Evolutionary conservation across 2,797 vertebrate species (phyloP), one percentile per base, ranked within the genome.

Genomic region (Squalus acanthias): DNA sequence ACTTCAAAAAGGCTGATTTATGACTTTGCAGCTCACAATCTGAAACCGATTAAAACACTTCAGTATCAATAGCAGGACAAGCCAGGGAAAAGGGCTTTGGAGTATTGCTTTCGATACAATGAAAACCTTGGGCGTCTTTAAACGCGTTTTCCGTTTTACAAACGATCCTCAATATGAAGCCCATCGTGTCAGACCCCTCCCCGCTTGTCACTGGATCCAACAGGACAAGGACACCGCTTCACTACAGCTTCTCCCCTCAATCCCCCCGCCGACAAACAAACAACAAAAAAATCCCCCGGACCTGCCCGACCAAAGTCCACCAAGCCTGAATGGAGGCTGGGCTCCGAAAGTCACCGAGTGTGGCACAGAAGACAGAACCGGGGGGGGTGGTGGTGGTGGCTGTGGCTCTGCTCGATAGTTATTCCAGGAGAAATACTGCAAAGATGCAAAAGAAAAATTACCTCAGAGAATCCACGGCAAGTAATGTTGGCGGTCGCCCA

Each of bases 281-380:
- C 0, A 9, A 74, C 9, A 4, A 9, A 2, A 26, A 1, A 50
- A 1, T 1, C 24, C 53, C 24, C 9, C 50, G 0, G 1, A 2
- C 50, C 24, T 82, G n/a, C 39, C 79, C 17, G 46, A 85, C 1
- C 46, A 24, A 8, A 50, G 6, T 8, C 7, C 46, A 22, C 82
- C 82, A 20, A 22, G 50, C 0, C 17, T 20, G 79, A 85, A 50
- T 24, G 39, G n/a, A 76, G 74, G 74, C 74, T n/a, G 74, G 29
- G 29, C 33, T 76, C 26, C 74, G 2, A 76, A 76, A 76, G 29
- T 70, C 69, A 39, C 10, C 76, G 33, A 79, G 15, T 88, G 53
- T 53, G 24, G 50, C 50, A 53, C 12, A 50, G 20, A 85, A 82
- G 79, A 46, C 6, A 15, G 13, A 33, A 39, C 2, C 24, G 26